These are phyloP conservation scores for Eupithecia exiguata DNA, from an alignment of 2,888 invertebrate species.

Conservation along the genomic window DNA sequence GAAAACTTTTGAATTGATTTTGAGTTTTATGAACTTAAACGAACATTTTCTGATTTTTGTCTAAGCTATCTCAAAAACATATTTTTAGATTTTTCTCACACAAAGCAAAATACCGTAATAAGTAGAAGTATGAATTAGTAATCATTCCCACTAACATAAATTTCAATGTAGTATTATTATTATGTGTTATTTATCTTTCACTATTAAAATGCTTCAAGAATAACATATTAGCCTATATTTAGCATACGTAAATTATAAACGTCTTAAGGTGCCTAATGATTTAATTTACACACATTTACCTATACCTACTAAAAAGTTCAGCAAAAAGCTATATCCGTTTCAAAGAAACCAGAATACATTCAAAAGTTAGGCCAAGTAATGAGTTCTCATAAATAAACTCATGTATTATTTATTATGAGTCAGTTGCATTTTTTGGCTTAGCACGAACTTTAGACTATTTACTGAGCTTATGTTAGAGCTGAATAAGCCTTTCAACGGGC, in stretches of 20 bases:
- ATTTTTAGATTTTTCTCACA: no score
- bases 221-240: not conserved
- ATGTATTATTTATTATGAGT: constrained; percentile 74
- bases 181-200: not conserved
- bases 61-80: no score
- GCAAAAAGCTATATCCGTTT: constrained; percentile 27
- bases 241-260: not conserved
- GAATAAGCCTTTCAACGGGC: constrained; percentile 15
- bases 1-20: no score
- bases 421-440: constrained; percentile 73
- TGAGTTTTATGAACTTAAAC: no score
- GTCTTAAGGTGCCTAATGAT: not conserved
- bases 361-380: constrained; percentile 66
- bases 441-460: constrained; percentile 58
- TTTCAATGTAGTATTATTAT: not conserved
- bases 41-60: no score
- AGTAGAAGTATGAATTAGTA: not conserved
- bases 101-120: no score
- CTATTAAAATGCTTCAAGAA: not conserved
- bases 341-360: constrained; percentile 49
- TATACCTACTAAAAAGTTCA: not conserved
- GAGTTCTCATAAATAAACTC: constrained; percentile 71
- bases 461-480: constrained; percentile 56
- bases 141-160: not conserved
- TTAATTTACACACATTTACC: not conserved